Evolutionary conservation across 2,113 vertebrate species (phyloP).

Genomic region (Ciconia maguari): DNA sequence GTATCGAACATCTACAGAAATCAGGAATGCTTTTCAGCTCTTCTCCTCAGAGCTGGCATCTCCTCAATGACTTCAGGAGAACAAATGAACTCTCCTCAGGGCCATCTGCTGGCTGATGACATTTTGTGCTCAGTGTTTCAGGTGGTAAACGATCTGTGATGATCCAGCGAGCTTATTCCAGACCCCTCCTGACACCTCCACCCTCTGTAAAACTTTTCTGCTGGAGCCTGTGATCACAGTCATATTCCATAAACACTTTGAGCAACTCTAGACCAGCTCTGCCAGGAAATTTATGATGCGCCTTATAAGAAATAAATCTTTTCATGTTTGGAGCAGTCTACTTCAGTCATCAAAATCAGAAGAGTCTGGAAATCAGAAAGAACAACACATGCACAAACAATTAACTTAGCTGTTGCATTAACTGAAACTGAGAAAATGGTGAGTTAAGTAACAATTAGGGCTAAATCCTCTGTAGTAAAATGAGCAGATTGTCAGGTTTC

Average conservation of each 20-base stretch:
- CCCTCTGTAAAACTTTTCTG: neutral
- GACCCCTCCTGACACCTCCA: neutral
- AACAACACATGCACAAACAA: neutral
- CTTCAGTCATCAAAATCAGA: neutral
- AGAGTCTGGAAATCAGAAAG: neutral
- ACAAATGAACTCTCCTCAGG: neutral
- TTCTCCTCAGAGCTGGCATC: neutral
- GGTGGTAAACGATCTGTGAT: neutral
- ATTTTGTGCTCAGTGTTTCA: neutral
- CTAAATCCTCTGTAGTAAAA: neutral
- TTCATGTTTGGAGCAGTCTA: neutral
- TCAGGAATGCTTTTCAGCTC: neutral
- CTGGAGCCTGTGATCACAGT: neutral
- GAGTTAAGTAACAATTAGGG: neutral
- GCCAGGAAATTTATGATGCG: neutral
- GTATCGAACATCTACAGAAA: neutral
- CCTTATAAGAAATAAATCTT: constrained; percentile 38
- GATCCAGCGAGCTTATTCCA: neutral
- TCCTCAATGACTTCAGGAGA: neutral
- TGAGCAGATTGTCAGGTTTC: neutral
- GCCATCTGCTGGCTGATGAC: neutral
- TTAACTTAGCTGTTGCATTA: neutral
- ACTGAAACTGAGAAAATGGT: neutral
- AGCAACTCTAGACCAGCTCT: neutral
- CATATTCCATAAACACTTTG: constrained; percentile 5